A percentile compares a stretch with the other conserved stretches of the same genome.
Evolutionary conservation across 2,797 vertebrate species (phyloP).

Genomic region (Cichlasoma orientale): DNA sequence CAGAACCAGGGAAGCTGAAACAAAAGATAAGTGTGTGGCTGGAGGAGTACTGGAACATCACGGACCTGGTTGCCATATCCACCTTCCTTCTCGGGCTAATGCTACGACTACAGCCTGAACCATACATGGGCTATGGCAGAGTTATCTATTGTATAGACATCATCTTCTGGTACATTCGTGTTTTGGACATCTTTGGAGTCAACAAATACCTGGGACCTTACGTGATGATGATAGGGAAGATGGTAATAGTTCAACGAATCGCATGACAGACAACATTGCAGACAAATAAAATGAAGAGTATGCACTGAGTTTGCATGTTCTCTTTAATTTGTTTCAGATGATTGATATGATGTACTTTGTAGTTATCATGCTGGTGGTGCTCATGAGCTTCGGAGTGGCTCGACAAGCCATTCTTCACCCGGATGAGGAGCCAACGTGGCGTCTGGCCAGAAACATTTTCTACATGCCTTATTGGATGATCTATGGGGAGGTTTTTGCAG

Average conservation of each 20-base stretch:
- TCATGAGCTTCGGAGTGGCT: constrained; percentile 99
- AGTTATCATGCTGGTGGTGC: constrained; percentile 98
- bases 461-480: constrained; percentile 99
- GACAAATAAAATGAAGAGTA: not conserved
- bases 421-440: constrained; percentile 97
- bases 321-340: constrained; percentile 84
- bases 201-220: constrained; percentile 99
- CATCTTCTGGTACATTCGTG: constrained; percentile 99
- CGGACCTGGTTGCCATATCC: constrained; percentile 92
- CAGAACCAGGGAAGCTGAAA: constrained; percentile 96
- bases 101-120: constrained; percentile 92
- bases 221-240: constrained; percentile 99
- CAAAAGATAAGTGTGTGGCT: constrained; percentile 99
- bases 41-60: constrained; percentile 99
- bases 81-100: constrained; percentile 91
- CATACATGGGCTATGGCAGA: constrained; percentile 96
- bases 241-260: constrained; percentile 81
- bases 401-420: constrained; percentile 98
- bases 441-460: constrained; percentile 98
- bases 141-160: constrained; percentile 99
- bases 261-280: not conserved
- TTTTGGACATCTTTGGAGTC: constrained; percentile 98
- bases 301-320: not conserved
- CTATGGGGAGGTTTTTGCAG: constrained; percentile 99
- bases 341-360: constrained; percentile 99